Conservation (phyloP, 2,888 invertebrate genomes). For the Eudasyphora cyanicolor region DNA sequence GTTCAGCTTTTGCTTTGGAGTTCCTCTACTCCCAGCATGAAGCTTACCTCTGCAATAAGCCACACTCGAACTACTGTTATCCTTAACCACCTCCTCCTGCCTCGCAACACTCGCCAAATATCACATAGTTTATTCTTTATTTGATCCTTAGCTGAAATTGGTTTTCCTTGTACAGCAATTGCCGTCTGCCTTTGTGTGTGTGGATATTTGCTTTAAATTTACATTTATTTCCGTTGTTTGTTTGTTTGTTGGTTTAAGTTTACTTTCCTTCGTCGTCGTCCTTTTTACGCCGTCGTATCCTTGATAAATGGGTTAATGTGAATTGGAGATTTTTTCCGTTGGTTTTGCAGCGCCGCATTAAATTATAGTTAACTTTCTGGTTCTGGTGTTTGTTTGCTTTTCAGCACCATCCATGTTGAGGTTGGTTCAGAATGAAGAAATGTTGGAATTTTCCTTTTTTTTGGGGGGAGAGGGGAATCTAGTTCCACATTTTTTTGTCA, state of each 20-base stretch:
- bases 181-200: neutral
- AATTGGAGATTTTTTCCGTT: neutral
- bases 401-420: too few relatives aligned
- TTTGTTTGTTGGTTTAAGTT: neutral
- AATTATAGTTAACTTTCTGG: conserved; percentile 16
- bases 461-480: neutral
- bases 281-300: neutral
- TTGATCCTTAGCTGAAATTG: neutral
- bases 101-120: too few relatives aligned
- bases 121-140: neutral
- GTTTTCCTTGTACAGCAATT: neutral
- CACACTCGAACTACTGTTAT: neutral
- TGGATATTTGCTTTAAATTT: neutral
- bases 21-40: too few relatives aligned
- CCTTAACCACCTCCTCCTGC: too few relatives aligned
- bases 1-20: too few relatives aligned
- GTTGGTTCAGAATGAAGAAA: neutral
- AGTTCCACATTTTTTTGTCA: neutral
- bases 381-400: neutral
- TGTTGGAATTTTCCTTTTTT: neutral
- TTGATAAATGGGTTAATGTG: conserved; percentile 17
- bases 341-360: neutral
- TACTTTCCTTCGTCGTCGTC: neutral
- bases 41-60: neutral
- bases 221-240: neutral